A percentile compares a stretch with the other conserved stretches of the same genome.
Evolutionary conservation across 2,888 invertebrate species (phyloP).

Genomic region (Amiota mariae): DNA sequence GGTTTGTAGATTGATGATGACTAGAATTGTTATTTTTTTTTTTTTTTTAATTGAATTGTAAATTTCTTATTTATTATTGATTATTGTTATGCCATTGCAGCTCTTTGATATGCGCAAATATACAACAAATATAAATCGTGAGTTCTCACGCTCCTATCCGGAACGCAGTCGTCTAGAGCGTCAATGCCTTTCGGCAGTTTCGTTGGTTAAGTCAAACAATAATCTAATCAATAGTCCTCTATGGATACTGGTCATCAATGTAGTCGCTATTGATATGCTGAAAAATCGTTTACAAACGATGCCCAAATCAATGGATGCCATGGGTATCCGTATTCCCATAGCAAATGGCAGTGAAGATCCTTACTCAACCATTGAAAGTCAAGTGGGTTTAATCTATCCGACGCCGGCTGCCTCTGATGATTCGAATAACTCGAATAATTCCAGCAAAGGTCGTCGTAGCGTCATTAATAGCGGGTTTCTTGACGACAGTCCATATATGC

Average conservation of each 20-base stretch:
- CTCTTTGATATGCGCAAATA: constrained; percentile 84
- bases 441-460: constrained; percentile 69
- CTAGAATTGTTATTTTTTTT: neutral
- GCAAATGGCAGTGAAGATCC: constrained; percentile 70
- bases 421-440: constrained; percentile 61
- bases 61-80: too few relatives aligned
- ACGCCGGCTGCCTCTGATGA: constrained; percentile 69
- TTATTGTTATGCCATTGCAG: constrained; percentile 61
- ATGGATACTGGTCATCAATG: constrained; percentile 86
- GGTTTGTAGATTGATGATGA: constrained; percentile 69
- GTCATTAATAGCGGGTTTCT: constrained; percentile 64
- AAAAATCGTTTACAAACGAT: constrained; percentile 78
- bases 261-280: constrained; percentile 85
- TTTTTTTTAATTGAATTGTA: too few relatives aligned
- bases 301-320: constrained; percentile 73
- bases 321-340: constrained; percentile 64
- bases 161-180: constrained; percentile 80
- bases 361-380: constrained; percentile 72
- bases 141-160: constrained; percentile 80
- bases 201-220: constrained; percentile 80
- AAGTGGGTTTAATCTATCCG: constrained; percentile 71
- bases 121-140: constrained; percentile 80
- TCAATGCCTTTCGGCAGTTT: constrained; percentile 82
- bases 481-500: constrained; percentile 71
- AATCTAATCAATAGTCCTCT: constrained; percentile 83